Percentiles rank a stretch among this genome's conserved stretches.
Conservation (phyloP, 2,888 invertebrate species). For the Drosophila macrospina region DNA sequence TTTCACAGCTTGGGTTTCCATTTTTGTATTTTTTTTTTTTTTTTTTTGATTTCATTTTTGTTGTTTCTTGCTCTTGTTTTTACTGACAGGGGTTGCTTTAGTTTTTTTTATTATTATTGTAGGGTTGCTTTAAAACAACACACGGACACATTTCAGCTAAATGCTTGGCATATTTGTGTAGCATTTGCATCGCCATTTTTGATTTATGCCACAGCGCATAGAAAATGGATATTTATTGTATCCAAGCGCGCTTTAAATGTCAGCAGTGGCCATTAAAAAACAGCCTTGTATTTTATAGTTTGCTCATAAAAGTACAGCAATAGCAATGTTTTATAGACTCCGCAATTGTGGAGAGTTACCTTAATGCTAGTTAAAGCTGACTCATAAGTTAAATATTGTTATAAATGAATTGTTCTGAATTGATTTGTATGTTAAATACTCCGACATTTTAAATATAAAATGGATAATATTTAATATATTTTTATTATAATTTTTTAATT, state of each 20-base stretch:
- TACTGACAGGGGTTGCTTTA: slow-evolving; percentile 37
- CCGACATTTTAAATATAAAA: too few relatives aligned
- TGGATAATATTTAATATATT: too few relatives aligned
- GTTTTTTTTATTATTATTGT: slow-evolving; percentile 26
- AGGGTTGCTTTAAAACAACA: slow-evolving; percentile 34
- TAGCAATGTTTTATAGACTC: neutral
- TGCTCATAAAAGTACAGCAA: slow-evolving; percentile 5
- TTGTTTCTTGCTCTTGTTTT: slow-evolving; percentile 1
- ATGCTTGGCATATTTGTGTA: slow-evolving; percentile 71
- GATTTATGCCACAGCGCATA: slow-evolving; percentile 65
- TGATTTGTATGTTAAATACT: too few relatives aligned
- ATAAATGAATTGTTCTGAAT: too few relatives aligned
- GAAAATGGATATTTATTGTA: slow-evolving; percentile 72
- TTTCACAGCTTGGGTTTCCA: slow-evolving; percentile 53
- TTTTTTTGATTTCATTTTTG: slow-evolving; percentile 15
- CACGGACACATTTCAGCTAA: slow-evolving; percentile 46
- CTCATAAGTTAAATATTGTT: too few relatives aligned
- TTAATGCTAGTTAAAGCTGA: neutral
- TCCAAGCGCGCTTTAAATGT: slow-evolving; percentile 25
- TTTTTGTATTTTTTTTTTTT: slow-evolving; percentile 24
- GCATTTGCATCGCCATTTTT: slow-evolving; percentile 78
- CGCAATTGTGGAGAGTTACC: neutral
- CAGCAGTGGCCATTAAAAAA: slow-evolving; percentile 35
- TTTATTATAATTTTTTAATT: too few relatives aligned
- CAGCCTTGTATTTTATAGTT: neutral